A percentile compares a stretch with the other conserved stretches of the same genome.
Conservation (phyloP, 64 coral and sea anemone genomes). For the Montipora sp. region DNA sequence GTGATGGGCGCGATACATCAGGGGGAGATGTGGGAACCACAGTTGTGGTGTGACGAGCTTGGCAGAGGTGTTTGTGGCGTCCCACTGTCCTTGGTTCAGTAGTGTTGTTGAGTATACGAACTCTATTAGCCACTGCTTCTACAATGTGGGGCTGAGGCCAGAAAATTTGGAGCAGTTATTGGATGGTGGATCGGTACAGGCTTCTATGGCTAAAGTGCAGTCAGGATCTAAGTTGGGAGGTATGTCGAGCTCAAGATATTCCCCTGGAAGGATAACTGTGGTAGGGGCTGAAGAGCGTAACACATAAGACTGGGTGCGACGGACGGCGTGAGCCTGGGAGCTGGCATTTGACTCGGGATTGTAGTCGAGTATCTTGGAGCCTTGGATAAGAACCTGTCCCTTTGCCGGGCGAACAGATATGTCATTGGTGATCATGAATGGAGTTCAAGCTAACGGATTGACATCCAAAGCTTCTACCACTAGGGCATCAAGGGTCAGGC, state of each 20-base stretch:
- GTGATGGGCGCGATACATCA: neutral
- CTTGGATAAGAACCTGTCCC: slow-evolving; percentile 7
- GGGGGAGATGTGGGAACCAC: neutral
- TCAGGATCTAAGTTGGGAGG: slow-evolving; percentile 6
- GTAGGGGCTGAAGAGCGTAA: slow-evolving; percentile 13
- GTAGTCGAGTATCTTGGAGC: neutral
- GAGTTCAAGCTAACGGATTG: neutral
- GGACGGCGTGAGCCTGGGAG: slow-evolving; percentile 10
- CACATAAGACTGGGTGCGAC: slow-evolving; percentile 3
- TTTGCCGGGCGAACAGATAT: slow-evolving; percentile 23
- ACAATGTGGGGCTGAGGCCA: slow-evolving; percentile 29
- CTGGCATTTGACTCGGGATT: neutral
- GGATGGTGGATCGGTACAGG: neutral
- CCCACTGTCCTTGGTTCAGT: neutral
- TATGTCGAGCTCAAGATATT: slow-evolving; percentile 13
- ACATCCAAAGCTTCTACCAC: slow-evolving; percentile 31
- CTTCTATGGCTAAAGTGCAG: slow-evolving; percentile 26
- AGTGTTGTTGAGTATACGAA: slow-evolving; percentile 9
- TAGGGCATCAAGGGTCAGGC: neutral
- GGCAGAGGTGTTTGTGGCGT: slow-evolving; percentile 24
- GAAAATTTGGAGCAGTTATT: neutral
- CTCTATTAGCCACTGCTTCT: neutral
- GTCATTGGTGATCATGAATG: slow-evolving; percentile 33
- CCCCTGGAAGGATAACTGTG: neutral
- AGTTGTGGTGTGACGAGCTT: neutral